Evolutionary conservation across 2,113 vertebrate species (phyloP).

Genomic region (Apistogramma diplotaenia): DNA sequence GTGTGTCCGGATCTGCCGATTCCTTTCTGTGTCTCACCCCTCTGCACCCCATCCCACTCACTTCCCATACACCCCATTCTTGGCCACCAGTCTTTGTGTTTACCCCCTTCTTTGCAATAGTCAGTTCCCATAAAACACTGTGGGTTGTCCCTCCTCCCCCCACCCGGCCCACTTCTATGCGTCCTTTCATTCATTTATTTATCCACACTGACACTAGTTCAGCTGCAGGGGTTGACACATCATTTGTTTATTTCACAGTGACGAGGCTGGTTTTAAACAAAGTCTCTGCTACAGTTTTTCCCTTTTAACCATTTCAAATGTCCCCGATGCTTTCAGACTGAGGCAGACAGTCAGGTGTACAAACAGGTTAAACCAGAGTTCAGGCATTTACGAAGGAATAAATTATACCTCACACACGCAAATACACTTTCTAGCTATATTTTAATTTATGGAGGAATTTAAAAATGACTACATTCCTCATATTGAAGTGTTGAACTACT

Average conservation of each 20-base stretch:
- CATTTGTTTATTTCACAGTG: slow-evolving; percentile 57
- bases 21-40: neutral
- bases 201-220: slow-evolving; percentile 50
- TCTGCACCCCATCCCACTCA: neutral
- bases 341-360: neutral
- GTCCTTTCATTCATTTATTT: slow-evolving; percentile 44
- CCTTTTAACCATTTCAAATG: neutral
- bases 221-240: slow-evolving; percentile 39
- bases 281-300: neutral
- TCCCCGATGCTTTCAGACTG: neutral
- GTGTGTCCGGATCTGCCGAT: neutral
- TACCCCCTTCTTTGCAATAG: neutral
- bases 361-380: neutral
- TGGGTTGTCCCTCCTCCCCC: neutral
- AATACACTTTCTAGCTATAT: no score
- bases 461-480: no score
- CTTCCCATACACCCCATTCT: neutral
- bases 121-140: slow-evolving; percentile 42
- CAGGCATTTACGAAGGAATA: no score
- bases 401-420: no score
- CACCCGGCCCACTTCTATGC: slow-evolving; percentile 4
- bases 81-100: slow-evolving; percentile 13
- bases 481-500: neutral
- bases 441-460: no score
- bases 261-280: slow-evolving; percentile 19